phyloP scores from a whole-genome alignment of 2,888 invertebrate genomes.

The Hemaris fuciformis region DNA sequence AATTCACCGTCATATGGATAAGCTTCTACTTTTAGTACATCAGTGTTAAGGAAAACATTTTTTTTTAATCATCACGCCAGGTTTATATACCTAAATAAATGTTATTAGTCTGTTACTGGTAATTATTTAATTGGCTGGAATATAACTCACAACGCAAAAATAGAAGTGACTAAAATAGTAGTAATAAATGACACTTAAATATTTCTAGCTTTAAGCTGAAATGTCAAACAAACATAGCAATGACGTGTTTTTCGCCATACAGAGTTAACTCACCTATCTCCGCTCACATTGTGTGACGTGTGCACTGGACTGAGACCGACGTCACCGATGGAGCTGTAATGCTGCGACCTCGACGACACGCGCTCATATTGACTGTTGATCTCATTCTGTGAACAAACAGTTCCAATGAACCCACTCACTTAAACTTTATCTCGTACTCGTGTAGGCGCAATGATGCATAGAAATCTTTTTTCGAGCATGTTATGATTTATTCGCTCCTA shows the following conservation, averaged over 20 bases:
- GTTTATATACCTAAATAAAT: no score
- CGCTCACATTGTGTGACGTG: conserved; percentile 56
- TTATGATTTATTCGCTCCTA: no score
- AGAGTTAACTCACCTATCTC: conserved; percentile 50
- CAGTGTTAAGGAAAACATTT: no score
- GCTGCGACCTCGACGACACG: conserved; percentile 62
- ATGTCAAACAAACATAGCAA: background rate
- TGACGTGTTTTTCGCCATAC: background rate
- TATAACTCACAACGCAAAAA: background rate
- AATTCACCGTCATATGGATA: no score
- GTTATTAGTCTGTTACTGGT: no score
- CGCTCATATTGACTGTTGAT: conserved; percentile 76
- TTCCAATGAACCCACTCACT: background rate
- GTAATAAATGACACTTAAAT: background rate
- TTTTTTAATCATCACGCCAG: no score
- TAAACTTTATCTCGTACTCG: background rate
- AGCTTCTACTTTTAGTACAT: no score
- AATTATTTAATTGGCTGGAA: no score
- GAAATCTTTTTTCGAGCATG: background rate
- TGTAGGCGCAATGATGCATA: background rate
- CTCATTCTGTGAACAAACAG: conserved; percentile 63
- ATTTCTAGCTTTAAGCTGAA: background rate
- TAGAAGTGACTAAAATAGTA: background rate
- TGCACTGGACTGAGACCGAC: conserved; percentile 69
- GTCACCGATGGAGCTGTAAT: conserved; percentile 61